phyloP scores from a whole-genome alignment of 2,113 vertebrate species.

The Elanus axillaris region DNA sequence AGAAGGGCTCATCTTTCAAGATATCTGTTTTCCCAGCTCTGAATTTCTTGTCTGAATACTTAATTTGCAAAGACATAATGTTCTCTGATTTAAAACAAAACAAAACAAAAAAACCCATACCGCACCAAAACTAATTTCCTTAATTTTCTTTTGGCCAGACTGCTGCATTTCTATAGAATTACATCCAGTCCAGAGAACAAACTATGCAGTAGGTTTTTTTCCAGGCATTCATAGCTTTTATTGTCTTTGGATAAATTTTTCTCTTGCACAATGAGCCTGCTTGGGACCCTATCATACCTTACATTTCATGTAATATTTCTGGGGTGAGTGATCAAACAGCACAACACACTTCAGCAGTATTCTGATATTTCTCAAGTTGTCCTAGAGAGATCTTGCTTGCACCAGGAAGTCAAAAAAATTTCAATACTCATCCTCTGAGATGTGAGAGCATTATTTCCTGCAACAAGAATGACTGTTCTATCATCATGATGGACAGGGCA shows the following conservation, averaged over 20 bases:
- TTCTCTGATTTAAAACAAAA: not conserved
- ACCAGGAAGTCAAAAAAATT: not conserved
- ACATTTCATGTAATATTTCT: not conserved
- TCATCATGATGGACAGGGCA: accelerated
- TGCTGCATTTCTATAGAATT: slow-evolving; percentile 26
- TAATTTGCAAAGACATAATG: slow-evolving; percentile 15
- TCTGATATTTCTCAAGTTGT: not conserved
- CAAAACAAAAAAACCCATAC: not conserved
- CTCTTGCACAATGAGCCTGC: not conserved
- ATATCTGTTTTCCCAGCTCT: not conserved
- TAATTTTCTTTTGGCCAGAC: slow-evolving; percentile 36
- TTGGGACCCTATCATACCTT: not conserved
- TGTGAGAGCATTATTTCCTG: not conserved
- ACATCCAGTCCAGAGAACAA: not conserved
- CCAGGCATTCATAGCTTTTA: not conserved
- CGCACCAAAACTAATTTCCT: not conserved
- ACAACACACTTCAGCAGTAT: not conserved
- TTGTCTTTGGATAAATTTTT: not conserved
- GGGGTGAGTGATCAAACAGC: not conserved
- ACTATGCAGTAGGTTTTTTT: not conserved
- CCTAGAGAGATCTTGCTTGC: not conserved
- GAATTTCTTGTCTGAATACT: slow-evolving; percentile 10
- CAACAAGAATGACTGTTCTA: not conserved
- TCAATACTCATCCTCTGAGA: not conserved
- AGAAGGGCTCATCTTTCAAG: not conserved